Evolutionary conservation across 2,113 vertebrate genomes (phyloP), one percentile per base, ranked within the genome.

Genomic region (Oxyura jamaicensis): DNA sequence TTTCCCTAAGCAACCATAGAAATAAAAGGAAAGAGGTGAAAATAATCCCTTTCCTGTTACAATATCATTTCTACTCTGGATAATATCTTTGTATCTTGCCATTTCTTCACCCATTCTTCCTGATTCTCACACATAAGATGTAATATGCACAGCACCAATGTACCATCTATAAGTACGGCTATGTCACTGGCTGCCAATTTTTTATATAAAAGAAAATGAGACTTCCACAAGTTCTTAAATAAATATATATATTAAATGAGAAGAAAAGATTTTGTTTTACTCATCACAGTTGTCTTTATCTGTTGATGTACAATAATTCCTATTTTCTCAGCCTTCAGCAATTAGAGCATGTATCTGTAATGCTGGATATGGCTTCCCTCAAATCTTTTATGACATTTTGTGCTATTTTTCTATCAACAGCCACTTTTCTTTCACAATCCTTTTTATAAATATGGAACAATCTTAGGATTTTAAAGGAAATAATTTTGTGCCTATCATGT

Each of bases 361-460:
- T 36, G 31, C 35, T 1, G 6, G 69, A 84, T 53, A 65, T 3
- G 3, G 26, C 59, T 96, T 93, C 23, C 8, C 17, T 81, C 72
- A 75, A 83, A 58, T 28, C 10, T 83, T 94, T 74, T 72, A 72
- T 56, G 86, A 46, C 0, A 0, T 78, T 95, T 85, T 92, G 31
- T 83, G 56, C 11, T 90, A 60, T 78, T 93, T 93, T 88, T 83
- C 85, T 86, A 81, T 75, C 79, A 93, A 48, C 42, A 93, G 8
- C 8, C 33, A 85, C 52, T 87, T 92, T 91, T 48, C 53, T 82
- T 79, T 10, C 10, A 44, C 41, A 90, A 60, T 36, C 15, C 18
- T 41, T 83, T 90, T 86, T 60, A 86, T 62, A 88, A 91, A 71
- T 53, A 78, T 44, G 28, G 35, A 91, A 88, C 75, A 91, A 74